These are phyloP conservation scores for Drosophila lini DNA, from an alignment of 1,140 invertebrate species.

Conservation along the genomic window DNA sequence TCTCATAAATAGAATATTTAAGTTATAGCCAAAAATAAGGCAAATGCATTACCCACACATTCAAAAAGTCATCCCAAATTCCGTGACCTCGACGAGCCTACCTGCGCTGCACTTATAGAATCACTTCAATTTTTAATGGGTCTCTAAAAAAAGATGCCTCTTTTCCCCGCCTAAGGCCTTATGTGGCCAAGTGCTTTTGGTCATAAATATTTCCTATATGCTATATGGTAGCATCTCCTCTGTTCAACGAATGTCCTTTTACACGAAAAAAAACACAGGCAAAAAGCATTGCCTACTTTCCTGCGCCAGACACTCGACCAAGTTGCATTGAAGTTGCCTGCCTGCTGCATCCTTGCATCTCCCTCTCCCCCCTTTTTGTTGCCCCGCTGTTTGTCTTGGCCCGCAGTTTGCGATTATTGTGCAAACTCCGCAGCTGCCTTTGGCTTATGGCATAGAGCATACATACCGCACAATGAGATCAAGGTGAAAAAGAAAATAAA, in stretches of 20 bases:
- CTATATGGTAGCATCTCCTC: neutral
- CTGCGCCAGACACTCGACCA: conserved; percentile 45
- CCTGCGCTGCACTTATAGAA: conserved; percentile 24
- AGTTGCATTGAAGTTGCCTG: conserved; percentile 53
- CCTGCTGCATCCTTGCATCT: conserved; percentile 3
- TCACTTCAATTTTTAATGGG: conserved; percentile 38
- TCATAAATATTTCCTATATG: conserved; percentile 45
- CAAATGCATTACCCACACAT: conserved; percentile 21
- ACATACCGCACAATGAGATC: conserved; percentile 36
- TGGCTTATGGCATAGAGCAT: conserved; percentile 35
- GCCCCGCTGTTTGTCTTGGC: conserved; percentile 48
- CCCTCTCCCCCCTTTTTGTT: neutral
- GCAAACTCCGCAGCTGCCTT: conserved; percentile 43
- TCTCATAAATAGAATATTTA: conserved; percentile 6
- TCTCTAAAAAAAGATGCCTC: conserved; percentile 29
- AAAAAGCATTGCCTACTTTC: conserved; percentile 63
- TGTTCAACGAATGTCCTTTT: conserved; percentile 18
- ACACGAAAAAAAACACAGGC: neutral
- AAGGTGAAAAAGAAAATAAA: conserved; percentile 55
- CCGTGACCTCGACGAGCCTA: conserved; percentile 23
- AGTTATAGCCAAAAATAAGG: conserved; percentile 1
- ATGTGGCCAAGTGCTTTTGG: conserved; percentile 21
- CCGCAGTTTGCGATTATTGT: conserved; percentile 48
- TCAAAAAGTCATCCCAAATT: neutral
- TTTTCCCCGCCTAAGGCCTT: conserved; percentile 4